Evolutionary conservation across 2,888 invertebrate species (phyloP).

Genomic region (Luperina nickerlii): DNA sequence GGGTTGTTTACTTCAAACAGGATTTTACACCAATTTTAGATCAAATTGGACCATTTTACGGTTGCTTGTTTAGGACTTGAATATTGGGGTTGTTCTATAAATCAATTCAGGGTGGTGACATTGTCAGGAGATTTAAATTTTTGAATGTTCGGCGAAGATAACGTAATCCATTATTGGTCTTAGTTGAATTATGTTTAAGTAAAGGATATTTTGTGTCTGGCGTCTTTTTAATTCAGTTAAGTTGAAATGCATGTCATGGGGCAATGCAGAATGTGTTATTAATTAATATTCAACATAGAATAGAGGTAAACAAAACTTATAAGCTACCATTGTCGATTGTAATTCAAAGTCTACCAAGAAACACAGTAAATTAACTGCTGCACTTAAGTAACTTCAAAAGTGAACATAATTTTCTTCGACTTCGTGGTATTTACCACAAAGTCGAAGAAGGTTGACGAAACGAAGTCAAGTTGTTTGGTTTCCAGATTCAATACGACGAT

Average conservation of each 20-base stretch:
- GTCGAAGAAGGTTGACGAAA: background rate
- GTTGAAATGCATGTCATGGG: too few relatives aligned
- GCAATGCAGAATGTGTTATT: background rate
- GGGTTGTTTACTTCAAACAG: constrained; percentile 61
- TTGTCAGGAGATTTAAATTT: background rate
- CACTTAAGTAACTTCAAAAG: background rate
- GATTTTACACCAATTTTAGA: constrained; percentile 47
- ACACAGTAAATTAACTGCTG: too few relatives aligned
- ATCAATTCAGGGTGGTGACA: constrained; percentile 22
- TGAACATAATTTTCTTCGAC: constrained; percentile 29
- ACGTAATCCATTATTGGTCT: background rate
- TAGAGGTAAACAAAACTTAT: background rate
- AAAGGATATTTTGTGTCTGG: background rate
- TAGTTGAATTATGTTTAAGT: background rate
- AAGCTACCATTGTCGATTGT: background rate
- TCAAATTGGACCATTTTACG: constrained; percentile 29
- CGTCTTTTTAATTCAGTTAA: background rate
- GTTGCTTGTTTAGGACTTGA: constrained; percentile 23
- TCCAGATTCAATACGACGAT: constrained; percentile 30
- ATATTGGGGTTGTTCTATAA: constrained; percentile 20
- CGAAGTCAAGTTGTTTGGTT: constrained; percentile 19
- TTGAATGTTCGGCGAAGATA: background rate
- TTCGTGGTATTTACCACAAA: background rate
- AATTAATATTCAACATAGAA: background rate
- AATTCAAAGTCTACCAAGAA: background rate